Percentiles rank a stretch among this genome's conserved stretches.
phyloP scores from a whole-genome alignment of 1,140 invertebrate species.

The Drosophila ficusphila region DNA sequence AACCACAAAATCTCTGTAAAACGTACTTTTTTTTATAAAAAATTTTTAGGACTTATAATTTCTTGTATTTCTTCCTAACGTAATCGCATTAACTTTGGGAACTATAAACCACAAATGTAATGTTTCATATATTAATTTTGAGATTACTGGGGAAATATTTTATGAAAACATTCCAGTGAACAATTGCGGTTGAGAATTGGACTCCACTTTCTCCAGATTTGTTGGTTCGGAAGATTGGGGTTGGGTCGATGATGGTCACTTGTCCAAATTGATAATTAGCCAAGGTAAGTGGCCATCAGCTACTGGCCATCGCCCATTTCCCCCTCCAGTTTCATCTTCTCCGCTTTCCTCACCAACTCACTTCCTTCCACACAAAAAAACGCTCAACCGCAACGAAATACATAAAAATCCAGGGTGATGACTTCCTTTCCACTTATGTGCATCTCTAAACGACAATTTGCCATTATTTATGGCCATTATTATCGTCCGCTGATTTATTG shows the following conservation, averaged over 20 bases:
- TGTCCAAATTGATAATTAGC: constrained; percentile 67
- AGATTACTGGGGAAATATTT: no score
- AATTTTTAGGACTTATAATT: no score
- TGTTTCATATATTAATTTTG: no score
- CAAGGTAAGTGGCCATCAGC: constrained; percentile 43
- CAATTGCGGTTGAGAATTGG: background rate
- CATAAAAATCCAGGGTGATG: constrained; percentile 1
- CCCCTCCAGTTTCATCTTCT: no score
- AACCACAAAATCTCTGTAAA: no score
- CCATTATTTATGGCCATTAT: constrained; percentile 57
- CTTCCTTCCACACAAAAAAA: constrained; percentile 17
- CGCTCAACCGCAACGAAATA: constrained; percentile 24
- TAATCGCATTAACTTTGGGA: no score
- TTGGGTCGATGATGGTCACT: constrained; percentile 21
- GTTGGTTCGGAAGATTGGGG: constrained; percentile 1
- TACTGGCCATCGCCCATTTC: constrained; percentile 37
- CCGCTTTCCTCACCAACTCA: no score
- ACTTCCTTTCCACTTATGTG: constrained; percentile 30
- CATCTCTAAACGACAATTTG: constrained; percentile 57
- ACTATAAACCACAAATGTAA: no score
- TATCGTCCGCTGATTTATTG: constrained; percentile 18
- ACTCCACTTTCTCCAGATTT: constrained; percentile 46
- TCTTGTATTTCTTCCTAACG: no score
- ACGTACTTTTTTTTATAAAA: no score
- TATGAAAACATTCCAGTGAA: constrained; percentile 19